phyloP scores from a whole-genome alignment of 2,113 vertebrate genomes.

The Protomyctophum bolini region DNA sequence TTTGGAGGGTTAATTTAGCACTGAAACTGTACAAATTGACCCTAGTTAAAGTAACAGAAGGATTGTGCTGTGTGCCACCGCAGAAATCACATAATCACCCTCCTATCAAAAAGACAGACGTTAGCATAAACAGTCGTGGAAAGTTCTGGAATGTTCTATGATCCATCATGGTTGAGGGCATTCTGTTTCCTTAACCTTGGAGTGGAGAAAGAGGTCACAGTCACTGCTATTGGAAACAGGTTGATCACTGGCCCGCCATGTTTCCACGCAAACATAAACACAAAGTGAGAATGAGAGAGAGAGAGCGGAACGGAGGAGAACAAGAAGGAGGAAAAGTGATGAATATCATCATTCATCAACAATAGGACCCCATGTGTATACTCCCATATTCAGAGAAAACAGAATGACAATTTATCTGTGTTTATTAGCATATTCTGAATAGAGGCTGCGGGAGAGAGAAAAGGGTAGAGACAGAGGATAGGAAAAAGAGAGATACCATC shows the following conservation, averaged over 20 bases:
- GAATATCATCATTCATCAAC: slow-evolving; percentile 49
- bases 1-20: too few relatives aligned
- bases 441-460: neutral
- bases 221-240: slow-evolving; percentile 59
- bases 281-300: slow-evolving; percentile 5
- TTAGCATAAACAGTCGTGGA: slow-evolving; percentile 59
- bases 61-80: neutral
- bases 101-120: slow-evolving; percentile 32
- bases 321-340: slow-evolving; percentile 8
- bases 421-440: slow-evolving; percentile 46
- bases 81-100: slow-evolving; percentile 55
- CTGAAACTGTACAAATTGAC: too few relatives aligned
- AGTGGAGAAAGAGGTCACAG: slow-evolving; percentile 43
- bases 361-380: slow-evolving; percentile 21
- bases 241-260: slow-evolving; percentile 33
- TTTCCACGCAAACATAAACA: slow-evolving; percentile 34
- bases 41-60: too few relatives aligned
- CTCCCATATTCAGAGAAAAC: slow-evolving; percentile 24
- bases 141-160: slow-evolving; percentile 57
- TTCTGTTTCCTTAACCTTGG: slow-evolving; percentile 57
- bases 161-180: slow-evolving; percentile 55
- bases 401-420: slow-evolving; percentile 37
- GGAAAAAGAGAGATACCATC: slow-evolving; percentile 32
- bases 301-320: neutral
- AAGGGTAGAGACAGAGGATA: slow-evolving; percentile 1